Evolutionary conservation across 1,140 invertebrate genomes (phyloP), one percentile per base, ranked within the genome.

Genomic region (Xylocopa sonorina): DNA sequence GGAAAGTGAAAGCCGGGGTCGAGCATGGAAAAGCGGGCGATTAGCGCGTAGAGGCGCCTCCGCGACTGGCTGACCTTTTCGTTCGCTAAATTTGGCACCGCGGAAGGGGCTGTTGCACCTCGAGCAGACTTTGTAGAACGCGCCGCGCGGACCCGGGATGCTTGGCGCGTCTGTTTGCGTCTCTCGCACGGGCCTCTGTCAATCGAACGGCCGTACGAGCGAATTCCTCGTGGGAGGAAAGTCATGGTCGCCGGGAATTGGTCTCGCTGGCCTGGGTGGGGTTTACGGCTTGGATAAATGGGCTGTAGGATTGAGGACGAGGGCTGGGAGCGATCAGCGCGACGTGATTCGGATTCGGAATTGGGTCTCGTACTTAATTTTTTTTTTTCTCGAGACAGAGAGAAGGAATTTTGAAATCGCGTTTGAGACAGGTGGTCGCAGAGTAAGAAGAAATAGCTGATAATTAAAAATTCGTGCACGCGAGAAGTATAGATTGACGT

Each of bases 11-110:
- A 50, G 29, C 29, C 9, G 50, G n/a, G 10, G 27, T 38, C 27
- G 38, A 43, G 27, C 63, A 29, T 72, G 32, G 67, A 50, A 51
- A 66, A 51, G 16, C 57, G 57, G 60, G 21, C 53, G 32, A 41
- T 69, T 73, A 78, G 68, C 57, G 50, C 50, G 63, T 68, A 51
- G 51, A 62, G 55, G 82, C 84, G 78, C 85, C 81, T 89, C 87
- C 89, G 87, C 87, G 87, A 89, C 89, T 88, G 85, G 79, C 81
- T 91, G 92, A 92, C 92, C 91, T 92, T 92, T 93, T 89, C 82
- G 75, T 68, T 83, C 85, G 90, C 91, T 92, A 93, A 86, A 92
- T 87, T 92, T 88, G 77, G 88, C 89, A 83, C 82, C 78, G 71
- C 88, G 87, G 88, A 90, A 92, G 86, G 87, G 67, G 24, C 41